phyloP scores from a whole-genome alignment of 2,888 invertebrate genomes.

The Hirtodrosophila cameraria region DNA sequence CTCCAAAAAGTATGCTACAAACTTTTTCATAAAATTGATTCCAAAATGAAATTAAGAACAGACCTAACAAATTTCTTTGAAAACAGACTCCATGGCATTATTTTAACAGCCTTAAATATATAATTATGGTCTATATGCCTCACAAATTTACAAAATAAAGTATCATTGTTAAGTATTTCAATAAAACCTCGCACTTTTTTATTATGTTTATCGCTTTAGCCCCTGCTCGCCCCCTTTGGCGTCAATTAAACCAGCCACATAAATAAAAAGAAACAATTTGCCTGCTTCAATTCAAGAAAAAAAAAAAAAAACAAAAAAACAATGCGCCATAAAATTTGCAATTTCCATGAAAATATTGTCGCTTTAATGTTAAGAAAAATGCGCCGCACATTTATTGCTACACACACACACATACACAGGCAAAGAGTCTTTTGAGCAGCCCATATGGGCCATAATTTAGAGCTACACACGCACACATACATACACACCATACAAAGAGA shows the following conservation, averaged over 20 bases:
- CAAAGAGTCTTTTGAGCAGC: slow-evolving; percentile 35
- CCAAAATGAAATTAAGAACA: too few relatives aligned
- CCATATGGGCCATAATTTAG: slow-evolving; percentile 65
- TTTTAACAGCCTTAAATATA: too few relatives aligned
- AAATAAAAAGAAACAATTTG: slow-evolving; percentile 67
- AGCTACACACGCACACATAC: slow-evolving; percentile 20
- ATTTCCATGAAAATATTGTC: slow-evolving; percentile 72
- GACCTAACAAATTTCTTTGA: too few relatives aligned
- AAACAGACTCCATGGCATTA: too few relatives aligned
- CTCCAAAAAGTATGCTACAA: too few relatives aligned
- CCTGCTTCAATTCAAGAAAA: too few relatives aligned
- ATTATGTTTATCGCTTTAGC: slow-evolving; percentile 56
- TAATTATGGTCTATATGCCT: too few relatives aligned
- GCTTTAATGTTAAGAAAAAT: slow-evolving; percentile 70
- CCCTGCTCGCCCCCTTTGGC: slow-evolving; percentile 2
- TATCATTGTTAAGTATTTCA: not conserved
- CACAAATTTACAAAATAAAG: not conserved
- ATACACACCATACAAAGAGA: slow-evolving; percentile 14
- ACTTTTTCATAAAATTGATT: too few relatives aligned
- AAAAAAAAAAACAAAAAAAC: too few relatives aligned
- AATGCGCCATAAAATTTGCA: slow-evolving; percentile 56
- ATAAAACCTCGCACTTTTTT: slow-evolving; percentile 32
- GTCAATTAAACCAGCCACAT: slow-evolving; percentile 69
- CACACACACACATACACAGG: too few relatives aligned
- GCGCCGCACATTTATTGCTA: slow-evolving; percentile 61